phyloP scores from a whole-genome alignment of 1,140 invertebrate genomes.

The Trachymyrmex cornetzi region DNA sequence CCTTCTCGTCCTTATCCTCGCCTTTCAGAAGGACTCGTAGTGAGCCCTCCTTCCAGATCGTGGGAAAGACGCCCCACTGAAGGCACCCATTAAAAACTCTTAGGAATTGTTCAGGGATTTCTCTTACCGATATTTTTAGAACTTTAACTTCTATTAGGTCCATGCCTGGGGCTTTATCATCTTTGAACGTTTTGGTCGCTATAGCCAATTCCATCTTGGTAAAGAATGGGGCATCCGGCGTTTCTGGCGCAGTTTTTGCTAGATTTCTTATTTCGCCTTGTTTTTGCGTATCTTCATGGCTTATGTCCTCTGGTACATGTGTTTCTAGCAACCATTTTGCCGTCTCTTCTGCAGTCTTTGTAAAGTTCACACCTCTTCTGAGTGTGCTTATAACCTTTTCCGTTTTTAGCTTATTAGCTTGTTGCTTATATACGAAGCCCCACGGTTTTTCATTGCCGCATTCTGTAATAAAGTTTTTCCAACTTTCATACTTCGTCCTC shows the following conservation, averaged over 20 bases:
- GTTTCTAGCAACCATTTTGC: background rate
- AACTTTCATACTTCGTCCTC: background rate
- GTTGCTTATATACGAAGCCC: too few relatives aligned
- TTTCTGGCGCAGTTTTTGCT: too few relatives aligned
- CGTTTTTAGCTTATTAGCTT: background rate
- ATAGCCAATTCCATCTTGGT: background rate
- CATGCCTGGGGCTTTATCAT: background rate
- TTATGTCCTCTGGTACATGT: too few relatives aligned
- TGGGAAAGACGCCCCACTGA: background rate
- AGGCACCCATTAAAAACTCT: background rate
- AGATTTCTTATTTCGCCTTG: too few relatives aligned
- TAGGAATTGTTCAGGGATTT: background rate
- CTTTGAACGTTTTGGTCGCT: background rate
- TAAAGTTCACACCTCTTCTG: too few relatives aligned
- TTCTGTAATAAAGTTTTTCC: background rate
- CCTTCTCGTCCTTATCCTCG: too few relatives aligned
- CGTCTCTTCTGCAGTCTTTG: background rate
- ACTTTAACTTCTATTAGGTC: background rate
- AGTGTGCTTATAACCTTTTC: too few relatives aligned
- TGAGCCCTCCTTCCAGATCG: background rate
- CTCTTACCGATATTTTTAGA: background rate
- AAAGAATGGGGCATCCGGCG: too few relatives aligned
- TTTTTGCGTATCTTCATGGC: too few relatives aligned
- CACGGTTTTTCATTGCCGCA: too few relatives aligned
- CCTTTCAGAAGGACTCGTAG: background rate